A percentile compares a stretch with the other conserved stretches of the same genome.
phyloP scores from a whole-genome alignment of 2,888 invertebrate genomes.

The Notocelia uddmanniana region DNA sequence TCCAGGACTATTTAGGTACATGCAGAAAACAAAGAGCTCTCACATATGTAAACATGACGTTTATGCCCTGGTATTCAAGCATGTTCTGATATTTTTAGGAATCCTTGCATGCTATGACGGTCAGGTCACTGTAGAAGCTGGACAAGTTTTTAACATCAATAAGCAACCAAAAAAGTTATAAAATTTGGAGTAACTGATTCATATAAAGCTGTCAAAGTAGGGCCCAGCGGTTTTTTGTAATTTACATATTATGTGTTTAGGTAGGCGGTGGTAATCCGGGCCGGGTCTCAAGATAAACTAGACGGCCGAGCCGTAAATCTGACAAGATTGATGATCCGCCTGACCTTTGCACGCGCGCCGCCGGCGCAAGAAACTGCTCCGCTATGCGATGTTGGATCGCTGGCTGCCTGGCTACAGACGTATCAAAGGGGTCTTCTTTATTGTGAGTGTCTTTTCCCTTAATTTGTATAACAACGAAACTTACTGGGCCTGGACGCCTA shows the following conservation, averaged over 20 bases:
- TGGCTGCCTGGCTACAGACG: background rate
- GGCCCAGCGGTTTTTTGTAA: constrained; percentile 30
- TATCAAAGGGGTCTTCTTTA: background rate
- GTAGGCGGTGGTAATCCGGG: constrained; percentile 55
- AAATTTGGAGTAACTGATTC: background rate
- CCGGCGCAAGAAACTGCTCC: constrained; percentile 59
- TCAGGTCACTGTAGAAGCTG: no score
- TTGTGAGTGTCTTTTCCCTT: no score
- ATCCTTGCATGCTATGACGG: background rate
- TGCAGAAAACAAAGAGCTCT: background rate
- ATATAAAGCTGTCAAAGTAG: background rate
- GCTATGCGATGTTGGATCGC: constrained; percentile 49
- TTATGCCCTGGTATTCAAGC: background rate
- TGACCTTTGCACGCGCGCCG: constrained; percentile 62
- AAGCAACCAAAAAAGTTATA: background rate
- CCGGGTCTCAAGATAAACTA: constrained; percentile 69
- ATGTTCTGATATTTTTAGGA: background rate
- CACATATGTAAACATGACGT: background rate
- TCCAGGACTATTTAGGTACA: background rate
- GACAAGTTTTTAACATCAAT: no score
- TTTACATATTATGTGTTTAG: constrained; percentile 43
- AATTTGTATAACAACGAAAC: no score
- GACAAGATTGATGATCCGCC: constrained; percentile 73
- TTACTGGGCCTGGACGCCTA: no score
- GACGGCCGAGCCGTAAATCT: constrained; percentile 70